Evolutionary conservation across 2,113 vertebrate genomes (phyloP), one percentile per base, ranked within the genome.

Genomic region (Eubucco bourcierii): DNA sequence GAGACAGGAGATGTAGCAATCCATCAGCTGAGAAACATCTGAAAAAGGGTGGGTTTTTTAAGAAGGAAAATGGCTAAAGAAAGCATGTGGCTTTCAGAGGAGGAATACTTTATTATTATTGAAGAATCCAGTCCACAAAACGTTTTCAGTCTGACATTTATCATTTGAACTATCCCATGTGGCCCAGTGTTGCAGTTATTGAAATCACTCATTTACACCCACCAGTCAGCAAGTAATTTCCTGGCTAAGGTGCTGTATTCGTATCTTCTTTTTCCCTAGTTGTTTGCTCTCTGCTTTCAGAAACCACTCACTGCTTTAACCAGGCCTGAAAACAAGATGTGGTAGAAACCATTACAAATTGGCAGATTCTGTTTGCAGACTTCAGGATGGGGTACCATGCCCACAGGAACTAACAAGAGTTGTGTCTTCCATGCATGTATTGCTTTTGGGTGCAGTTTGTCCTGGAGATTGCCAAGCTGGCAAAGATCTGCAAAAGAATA

Each of bases 1-100:
- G 79, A 93, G 86, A 90, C 17, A 12, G 87, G 78, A 28, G 0
- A 92, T 81, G 63, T 79, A 89, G 95, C 92, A 90, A 93, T 82
- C 90, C 90, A 76, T 95, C 93, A 87, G 80, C 90, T 96, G 94
- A 92, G 94, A 92, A 96, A 87, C 59, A 85, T 96, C 94, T 95
- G 96, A 85, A 87, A 90, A 95, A 95, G 81, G 56, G 33, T 34
- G 67, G 52, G 74, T 83, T 94, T 94, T 68, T 76, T 92, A 94
- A 90, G 95, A 97, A 97, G 95, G 52, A 83, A 77, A 95, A 90
- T 87, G 92, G 77, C 87, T 94, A 91, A 97, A 91, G 96, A 96
- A 95, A 97, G 84, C 88, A 83, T 85, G 85, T 71, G 90, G 87
- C 84, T 96, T 95, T 95, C 94, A 97, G 63, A 34, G 29, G 55